A percentile compares a stretch with the other conserved stretches of the same genome.
Conservation (phyloP, 2,888 invertebrate species). For the Yponomeuta evonymella region DNA sequence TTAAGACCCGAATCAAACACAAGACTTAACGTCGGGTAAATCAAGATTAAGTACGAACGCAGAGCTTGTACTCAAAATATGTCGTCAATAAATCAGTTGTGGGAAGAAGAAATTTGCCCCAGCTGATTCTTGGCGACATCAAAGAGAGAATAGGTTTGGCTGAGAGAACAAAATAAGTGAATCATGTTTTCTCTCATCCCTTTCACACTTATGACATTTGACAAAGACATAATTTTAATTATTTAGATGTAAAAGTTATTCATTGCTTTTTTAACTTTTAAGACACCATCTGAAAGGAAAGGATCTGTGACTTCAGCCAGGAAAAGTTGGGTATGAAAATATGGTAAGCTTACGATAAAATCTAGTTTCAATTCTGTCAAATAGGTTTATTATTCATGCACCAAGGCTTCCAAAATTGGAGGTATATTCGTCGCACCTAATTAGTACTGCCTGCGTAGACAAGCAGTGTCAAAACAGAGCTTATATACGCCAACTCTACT, state of each 20-base stretch:
- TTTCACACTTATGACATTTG: not conserved
- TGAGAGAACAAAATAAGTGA: conserved; percentile 30
- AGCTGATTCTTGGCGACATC: conserved; percentile 57
- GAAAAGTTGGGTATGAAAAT: not conserved
- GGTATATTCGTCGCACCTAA: too few species aligned
- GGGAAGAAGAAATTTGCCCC: conserved; percentile 62
- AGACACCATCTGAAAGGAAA: not conserved
- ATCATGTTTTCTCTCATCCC: not conserved
- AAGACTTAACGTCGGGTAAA: conserved; percentile 58
- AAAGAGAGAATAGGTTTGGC: conserved; percentile 46
- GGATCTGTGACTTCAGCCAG: not conserved
- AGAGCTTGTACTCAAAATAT: conserved; percentile 61
- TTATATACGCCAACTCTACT: too few species aligned
- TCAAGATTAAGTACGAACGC: conserved; percentile 65
- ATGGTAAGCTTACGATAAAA: too few species aligned
- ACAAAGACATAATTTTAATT: not conserved
- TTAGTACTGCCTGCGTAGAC: too few species aligned
- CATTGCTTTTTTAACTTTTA: not conserved
- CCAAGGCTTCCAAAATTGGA: too few species aligned
- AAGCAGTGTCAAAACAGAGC: too few species aligned
- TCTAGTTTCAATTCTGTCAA: too few species aligned
- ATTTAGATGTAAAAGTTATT: not conserved
- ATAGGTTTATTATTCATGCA: too few species aligned
- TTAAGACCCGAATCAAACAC: conserved; percentile 47
- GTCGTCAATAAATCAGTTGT: conserved; percentile 61